phyloP scores from a whole-genome alignment of 2,888 invertebrate species.

The Bombylius discolor region DNA sequence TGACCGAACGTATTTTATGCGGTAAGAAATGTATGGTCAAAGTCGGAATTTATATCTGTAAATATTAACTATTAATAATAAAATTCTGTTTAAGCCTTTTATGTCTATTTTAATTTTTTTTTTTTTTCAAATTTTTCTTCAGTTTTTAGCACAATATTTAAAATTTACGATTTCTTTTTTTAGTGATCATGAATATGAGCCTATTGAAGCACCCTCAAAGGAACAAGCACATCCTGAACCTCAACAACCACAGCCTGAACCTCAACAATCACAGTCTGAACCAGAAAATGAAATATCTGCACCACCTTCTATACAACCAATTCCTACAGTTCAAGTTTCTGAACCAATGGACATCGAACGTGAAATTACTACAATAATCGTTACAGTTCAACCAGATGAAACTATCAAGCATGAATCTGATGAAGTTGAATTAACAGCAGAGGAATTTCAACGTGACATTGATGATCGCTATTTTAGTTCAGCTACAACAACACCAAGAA shows the following conservation, averaged over 20 bases:
- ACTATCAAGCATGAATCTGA: slow-evolving; percentile 39
- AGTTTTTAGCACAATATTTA: no score
- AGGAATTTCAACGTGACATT: slow-evolving; percentile 47
- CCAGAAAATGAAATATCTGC: not conserved
- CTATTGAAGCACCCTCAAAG: slow-evolving; percentile 50
- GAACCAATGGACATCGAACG: slow-evolving; percentile 6
- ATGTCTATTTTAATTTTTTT: no score
- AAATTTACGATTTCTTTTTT: slow-evolving; percentile 21
- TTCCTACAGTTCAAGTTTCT: slow-evolving; percentile 3
- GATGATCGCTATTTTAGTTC: slow-evolving; percentile 50
- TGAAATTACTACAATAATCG: not conserved
- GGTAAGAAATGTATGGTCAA: slow-evolving; percentile 25
- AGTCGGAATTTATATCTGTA: no score
- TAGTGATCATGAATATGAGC: slow-evolving; percentile 91
- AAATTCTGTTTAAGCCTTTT: no score
- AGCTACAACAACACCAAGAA: slow-evolving; percentile 40
- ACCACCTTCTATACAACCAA: not conserved
- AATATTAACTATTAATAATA: no score
- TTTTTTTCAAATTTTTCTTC: no score
- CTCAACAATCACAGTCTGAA: not conserved
- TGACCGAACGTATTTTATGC: slow-evolving; percentile 31
- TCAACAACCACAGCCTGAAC: not conserved
- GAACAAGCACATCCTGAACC: not conserved
- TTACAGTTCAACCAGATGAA: slow-evolving; percentile 19
- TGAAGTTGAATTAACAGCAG: slow-evolving; percentile 38